Percentiles rank a stretch among this genome's conserved stretches.
Conservation (phyloP, 2,888 invertebrate species). For the Eristalis arbustorum region DNA sequence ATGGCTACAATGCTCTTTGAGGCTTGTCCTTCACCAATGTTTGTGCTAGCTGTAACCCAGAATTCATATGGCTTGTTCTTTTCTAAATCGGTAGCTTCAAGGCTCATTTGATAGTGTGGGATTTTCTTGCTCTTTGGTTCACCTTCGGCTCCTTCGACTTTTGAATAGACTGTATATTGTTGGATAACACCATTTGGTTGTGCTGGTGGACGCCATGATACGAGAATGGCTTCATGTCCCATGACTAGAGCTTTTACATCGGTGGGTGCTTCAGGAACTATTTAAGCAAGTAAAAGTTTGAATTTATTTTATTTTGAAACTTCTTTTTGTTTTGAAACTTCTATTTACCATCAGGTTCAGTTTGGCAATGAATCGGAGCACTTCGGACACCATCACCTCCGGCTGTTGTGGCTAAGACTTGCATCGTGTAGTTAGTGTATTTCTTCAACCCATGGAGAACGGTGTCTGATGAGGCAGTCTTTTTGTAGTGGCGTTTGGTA, state of each 20-base stretch:
- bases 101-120: constrained; percentile 91
- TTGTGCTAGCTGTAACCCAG: constrained; percentile 96
- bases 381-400: constrained; percentile 95
- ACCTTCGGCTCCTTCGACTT: constrained; percentile 85
- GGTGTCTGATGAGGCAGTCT: constrained; percentile 94
- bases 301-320: not conserved
- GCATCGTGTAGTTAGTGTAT: constrained; percentile 98
- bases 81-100: constrained; percentile 91
- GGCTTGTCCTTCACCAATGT: constrained; percentile 95
- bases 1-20: constrained; percentile 93
- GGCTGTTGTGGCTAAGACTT: constrained; percentile 95
- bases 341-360: constrained; percentile 95
- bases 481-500: constrained; percentile 94
- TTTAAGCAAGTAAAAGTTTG: constrained; percentile 38
- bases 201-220: constrained; percentile 96
- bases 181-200: constrained; percentile 96
- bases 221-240: constrained; percentile 94
- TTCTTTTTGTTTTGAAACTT: not conserved
- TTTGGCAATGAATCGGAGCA: constrained; percentile 91
- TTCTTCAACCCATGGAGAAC: constrained; percentile 96
- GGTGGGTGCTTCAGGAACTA: constrained; percentile 95
- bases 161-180: constrained; percentile 95
- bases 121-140: constrained; percentile 89
- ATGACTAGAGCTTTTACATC: constrained; percentile 96
- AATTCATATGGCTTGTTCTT: constrained; percentile 93